These are phyloP conservation scores for Dolichopus griseipennis DNA, from an alignment of 2,888 invertebrate genomes.

Conservation along the genomic window DNA sequence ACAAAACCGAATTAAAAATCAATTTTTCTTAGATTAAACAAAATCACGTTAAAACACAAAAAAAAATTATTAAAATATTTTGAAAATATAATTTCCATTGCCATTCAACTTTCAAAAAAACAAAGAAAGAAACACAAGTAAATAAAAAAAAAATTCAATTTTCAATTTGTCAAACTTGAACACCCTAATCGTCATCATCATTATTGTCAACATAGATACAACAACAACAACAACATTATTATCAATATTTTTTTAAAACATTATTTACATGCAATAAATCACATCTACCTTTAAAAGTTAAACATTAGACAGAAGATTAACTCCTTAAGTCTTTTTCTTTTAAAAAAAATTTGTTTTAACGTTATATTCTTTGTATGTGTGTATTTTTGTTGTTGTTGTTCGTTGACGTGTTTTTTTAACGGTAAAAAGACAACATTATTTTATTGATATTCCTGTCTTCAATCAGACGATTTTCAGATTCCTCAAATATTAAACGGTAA, in stretches of 20 bases:
- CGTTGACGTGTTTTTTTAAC: too few relatives aligned
- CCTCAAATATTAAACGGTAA: background rate
- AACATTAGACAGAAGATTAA: background rate
- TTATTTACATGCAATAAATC: constrained; percentile 2
- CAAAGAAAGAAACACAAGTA: too few relatives aligned
- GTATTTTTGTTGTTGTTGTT: too few relatives aligned
- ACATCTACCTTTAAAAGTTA: background rate
- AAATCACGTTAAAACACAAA: too few relatives aligned
- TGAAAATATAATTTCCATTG: too few relatives aligned
- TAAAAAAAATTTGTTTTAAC: too few relatives aligned
- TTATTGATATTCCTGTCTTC: background rate
- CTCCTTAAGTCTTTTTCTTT: background rate
- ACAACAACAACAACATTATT: background rate
- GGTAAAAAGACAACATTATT: background rate
- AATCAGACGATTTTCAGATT: background rate
- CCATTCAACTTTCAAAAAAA: too few relatives aligned
- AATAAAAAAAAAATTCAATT: background rate
- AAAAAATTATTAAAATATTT: too few relatives aligned
- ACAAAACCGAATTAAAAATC: too few relatives aligned
- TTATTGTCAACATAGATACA: background rate
- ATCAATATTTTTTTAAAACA: background rate
- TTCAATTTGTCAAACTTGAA: constrained; percentile 1
- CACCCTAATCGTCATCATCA: background rate
- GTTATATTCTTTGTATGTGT: too few relatives aligned
- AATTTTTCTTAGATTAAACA: too few relatives aligned